Conservation (phyloP, 2,888 invertebrate genomes). For the Caenorhabditis zanzibari region DNA sequence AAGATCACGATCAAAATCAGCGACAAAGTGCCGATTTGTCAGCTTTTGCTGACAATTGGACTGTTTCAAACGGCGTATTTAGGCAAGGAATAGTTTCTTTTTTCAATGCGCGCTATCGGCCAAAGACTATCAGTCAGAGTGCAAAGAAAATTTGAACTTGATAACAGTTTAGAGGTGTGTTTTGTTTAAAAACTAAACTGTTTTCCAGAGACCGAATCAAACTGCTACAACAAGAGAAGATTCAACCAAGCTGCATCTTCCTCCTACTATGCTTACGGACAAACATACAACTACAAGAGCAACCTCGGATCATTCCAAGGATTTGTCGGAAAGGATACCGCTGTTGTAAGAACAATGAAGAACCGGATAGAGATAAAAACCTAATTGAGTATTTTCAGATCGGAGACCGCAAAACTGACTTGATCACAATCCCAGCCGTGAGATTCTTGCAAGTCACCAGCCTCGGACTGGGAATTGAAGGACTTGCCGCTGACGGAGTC, state of each 20-base stretch:
- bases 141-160: conserved; percentile 19
- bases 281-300: conserved; percentile 33
- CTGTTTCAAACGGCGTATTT: conserved; percentile 8
- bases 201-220: conserved; percentile 24
- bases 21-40: conserved; percentile 37
- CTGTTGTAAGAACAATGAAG: conserved; percentile 28
- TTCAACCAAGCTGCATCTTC: conserved; percentile 42
- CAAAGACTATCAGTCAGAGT: conserved; percentile 17
- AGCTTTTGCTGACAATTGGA: conserved; percentile 57
- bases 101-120: conserved; percentile 28
- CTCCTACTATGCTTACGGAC: conserved; percentile 42
- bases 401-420: conserved; percentile 57
- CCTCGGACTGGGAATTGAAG: conserved; percentile 37
- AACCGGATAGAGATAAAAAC: background rate
- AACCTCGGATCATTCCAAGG: conserved; percentile 53
- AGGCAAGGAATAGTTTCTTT: conserved; percentile 2
- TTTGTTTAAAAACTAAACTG: background rate
- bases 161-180: conserved; percentile 13
- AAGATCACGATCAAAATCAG: conserved; percentile 16
- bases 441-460: conserved; percentile 45
- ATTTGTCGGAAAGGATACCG: conserved; percentile 42
- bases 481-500: conserved; percentile 50
- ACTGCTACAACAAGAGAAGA: conserved; percentile 53
- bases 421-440: conserved; percentile 52
- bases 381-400: conserved; percentile 25